Evolutionary conservation across 2,113 vertebrate species (phyloP).

Genomic region (Haliaeetus leucogaster): DNA sequence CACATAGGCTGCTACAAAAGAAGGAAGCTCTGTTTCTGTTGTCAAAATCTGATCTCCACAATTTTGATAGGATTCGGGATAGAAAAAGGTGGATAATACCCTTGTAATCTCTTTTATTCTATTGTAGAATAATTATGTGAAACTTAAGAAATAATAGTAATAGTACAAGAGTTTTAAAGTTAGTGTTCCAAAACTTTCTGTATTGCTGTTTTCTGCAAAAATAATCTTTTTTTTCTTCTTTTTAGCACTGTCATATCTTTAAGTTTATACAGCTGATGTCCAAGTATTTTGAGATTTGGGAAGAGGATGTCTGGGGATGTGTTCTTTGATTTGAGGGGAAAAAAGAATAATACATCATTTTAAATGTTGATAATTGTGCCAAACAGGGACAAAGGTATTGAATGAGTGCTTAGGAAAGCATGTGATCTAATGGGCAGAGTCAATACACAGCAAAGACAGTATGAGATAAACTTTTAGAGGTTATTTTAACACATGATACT

Average conservation of each 20-base stretch:
- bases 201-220: not conserved
- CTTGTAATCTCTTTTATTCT: not conserved
- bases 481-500: not conserved
- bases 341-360: not conserved
- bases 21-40: not conserved
- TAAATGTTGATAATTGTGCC: not conserved
- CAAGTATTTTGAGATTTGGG: not conserved
- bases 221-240: not conserved
- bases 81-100: not conserved
- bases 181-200: not conserved
- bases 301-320: not conserved
- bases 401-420: not conserved
- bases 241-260: not conserved
- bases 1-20: not conserved
- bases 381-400: not conserved
- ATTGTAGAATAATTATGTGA: not conserved
- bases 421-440: not conserved
- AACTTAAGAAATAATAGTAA: not conserved
- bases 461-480: not conserved
- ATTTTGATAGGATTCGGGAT: not conserved
- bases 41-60: not conserved
- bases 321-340: not conserved
- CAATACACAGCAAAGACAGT: not conserved
- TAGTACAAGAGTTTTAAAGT: not conserved
- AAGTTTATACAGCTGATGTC: not conserved